Conservation (phyloP, 2,888 invertebrate genomes). For the Thera britannica region DNA sequence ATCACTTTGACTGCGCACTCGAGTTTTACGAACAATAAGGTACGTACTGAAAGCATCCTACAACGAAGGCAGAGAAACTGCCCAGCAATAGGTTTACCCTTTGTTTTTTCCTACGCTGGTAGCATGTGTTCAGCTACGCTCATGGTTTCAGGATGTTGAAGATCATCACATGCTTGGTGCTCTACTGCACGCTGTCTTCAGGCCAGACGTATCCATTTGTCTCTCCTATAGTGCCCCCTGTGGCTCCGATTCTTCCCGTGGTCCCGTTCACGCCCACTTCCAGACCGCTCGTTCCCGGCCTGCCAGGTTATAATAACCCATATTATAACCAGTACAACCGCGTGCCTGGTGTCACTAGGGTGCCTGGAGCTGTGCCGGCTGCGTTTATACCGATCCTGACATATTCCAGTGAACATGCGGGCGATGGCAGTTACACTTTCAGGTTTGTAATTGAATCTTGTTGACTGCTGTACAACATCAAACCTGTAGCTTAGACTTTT, state of each 20-base stretch:
- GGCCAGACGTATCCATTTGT: constrained; percentile 44
- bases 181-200: constrained; percentile 42
- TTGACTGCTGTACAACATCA: not conserved
- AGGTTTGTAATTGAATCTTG: constrained; percentile 56
- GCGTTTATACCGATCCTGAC: constrained; percentile 80
- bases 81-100: not conserved
- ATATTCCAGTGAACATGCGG: constrained; percentile 81
- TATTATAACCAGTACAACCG: constrained; percentile 59
- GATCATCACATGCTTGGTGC: constrained; percentile 37
- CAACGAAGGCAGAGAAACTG: not conserved
- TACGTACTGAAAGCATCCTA: not conserved
- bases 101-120: not conserved
- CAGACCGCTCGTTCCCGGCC: constrained; percentile 46
- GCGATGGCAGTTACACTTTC: constrained; percentile 86
- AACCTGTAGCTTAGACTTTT: no score
- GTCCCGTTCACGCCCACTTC: constrained; percentile 42
- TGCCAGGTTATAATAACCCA: constrained; percentile 51
- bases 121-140: not conserved
- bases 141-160: constrained; percentile 50
- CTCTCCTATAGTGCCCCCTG: constrained; percentile 41
- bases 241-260: constrained; percentile 37
- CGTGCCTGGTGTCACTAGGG: constrained; percentile 54
- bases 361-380: constrained; percentile 54
- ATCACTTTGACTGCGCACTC: constrained; percentile 62
- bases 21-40: constrained; percentile 51